Percentiles rank a stretch among this genome's conserved stretches.
Evolutionary conservation across 2,888 invertebrate genomes (phyloP).

Genomic region (Hydriomena furcata): DNA sequence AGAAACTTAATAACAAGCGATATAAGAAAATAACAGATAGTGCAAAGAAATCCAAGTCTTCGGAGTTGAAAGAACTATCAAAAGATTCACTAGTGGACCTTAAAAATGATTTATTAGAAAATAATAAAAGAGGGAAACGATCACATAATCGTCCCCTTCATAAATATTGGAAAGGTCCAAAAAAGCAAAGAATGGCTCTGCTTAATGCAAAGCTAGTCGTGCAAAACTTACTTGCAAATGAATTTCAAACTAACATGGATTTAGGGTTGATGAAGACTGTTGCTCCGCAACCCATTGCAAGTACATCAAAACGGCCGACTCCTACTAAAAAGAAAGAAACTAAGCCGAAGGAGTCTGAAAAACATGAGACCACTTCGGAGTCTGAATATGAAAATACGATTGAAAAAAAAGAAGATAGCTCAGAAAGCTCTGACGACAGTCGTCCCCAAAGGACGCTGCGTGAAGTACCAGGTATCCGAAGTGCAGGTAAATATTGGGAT

Average conservation of each 20-base stretch:
- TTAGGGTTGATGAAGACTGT: constrained; percentile 80
- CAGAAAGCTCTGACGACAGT: constrained; percentile 82
- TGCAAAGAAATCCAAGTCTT: constrained; percentile 64
- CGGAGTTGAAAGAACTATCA: constrained; percentile 74
- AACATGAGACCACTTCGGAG: constrained; percentile 75
- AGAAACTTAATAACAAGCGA: constrained; percentile 69
- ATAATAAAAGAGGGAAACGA: constrained; percentile 59
- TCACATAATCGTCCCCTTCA: constrained; percentile 57
- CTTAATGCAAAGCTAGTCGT: constrained; percentile 94
- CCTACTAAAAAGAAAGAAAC: constrained; percentile 67
- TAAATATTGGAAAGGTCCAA: constrained; percentile 90
- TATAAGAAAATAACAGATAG: constrained; percentile 70
- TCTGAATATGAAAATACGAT: constrained; percentile 75
- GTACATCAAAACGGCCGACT: constrained; percentile 74
- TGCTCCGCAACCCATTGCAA: constrained; percentile 73
- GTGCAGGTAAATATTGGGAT: constrained; percentile 93
- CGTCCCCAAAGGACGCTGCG: constrained; percentile 84
- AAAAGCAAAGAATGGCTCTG: constrained; percentile 93
- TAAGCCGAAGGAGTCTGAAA: constrained; percentile 68
- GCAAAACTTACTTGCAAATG: constrained; percentile 95
- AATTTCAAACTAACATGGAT: constrained; percentile 89
- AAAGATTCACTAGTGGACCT: constrained; percentile 74
- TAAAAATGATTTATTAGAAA: constrained; percentile 67
- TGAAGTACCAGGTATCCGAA: constrained; percentile 89
- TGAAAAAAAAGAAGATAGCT: constrained; percentile 68